Percentiles rank a stretch among this genome's conserved stretches.
Evolutionary conservation across 2,113 vertebrate species (phyloP).

Genomic region (Tragulus kanchil): DNA sequence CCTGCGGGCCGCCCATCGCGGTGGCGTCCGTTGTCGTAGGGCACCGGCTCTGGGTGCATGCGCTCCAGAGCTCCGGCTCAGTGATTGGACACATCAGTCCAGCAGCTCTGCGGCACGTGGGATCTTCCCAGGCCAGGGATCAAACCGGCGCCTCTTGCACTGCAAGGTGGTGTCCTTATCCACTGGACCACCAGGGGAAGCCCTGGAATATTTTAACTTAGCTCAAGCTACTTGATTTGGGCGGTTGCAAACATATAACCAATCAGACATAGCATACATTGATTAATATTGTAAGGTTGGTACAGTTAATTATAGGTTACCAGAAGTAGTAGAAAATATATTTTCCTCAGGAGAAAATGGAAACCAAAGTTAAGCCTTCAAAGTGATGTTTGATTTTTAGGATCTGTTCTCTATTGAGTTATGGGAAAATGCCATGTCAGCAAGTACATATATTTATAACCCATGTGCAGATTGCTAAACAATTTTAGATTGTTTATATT

Average conservation of each 20-base stretch:
- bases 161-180: no score
- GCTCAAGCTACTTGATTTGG: constrained; percentile 94
- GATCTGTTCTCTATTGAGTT: constrained; percentile 94
- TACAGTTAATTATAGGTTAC: constrained; percentile 94
- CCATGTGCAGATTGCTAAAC: constrained; percentile 83
- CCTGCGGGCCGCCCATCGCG: no score
- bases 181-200: no score
- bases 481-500: neutral
- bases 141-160: no score
- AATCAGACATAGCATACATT: constrained; percentile 93
- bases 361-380: constrained; percentile 94
- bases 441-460: constrained; percentile 92
- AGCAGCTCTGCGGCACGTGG: no score
- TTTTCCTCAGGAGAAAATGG: constrained; percentile 90
- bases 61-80: no score
- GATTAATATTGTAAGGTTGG: constrained; percentile 95
- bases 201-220: constrained; percentile 89
- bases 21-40: no score
- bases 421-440: constrained; percentile 93
- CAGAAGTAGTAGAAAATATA: constrained; percentile 93
- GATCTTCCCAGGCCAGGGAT: no score
- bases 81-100: no score
- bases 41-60: no score
- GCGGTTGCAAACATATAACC: constrained; percentile 94
- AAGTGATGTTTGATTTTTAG: constrained; percentile 93